phyloP scores from a whole-genome alignment of 2,113 vertebrate genomes.

The Nerophis lumbriciformis region DNA sequence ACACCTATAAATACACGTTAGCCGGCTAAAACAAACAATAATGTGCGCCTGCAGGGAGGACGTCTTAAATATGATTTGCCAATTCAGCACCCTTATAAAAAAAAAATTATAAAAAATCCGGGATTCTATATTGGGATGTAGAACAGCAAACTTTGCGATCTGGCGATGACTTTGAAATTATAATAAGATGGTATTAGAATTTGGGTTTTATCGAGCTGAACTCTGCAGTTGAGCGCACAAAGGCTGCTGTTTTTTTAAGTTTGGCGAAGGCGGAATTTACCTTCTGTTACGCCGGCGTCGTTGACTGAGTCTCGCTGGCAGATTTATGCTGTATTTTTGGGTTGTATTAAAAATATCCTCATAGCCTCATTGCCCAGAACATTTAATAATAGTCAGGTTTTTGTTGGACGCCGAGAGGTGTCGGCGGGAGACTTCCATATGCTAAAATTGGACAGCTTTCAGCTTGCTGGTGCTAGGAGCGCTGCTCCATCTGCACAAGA shows the following conservation, averaged over 20 bases:
- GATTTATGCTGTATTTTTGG: slow-evolving; percentile 19
- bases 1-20: slow-evolving; percentile 65
- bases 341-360: slow-evolving; percentile 14
- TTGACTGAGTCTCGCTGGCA: too few relatives aligned
- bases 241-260: slow-evolving; percentile 23
- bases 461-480: slow-evolving; percentile 11
- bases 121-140: slow-evolving; percentile 31
- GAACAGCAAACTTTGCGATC: slow-evolving; percentile 37
- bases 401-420: slow-evolving; percentile 33
- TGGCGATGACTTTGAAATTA: slow-evolving; percentile 32
- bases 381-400: slow-evolving; percentile 24
- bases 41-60: slow-evolving; percentile 46
- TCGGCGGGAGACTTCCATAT: slow-evolving; percentile 51
- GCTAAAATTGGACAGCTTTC: slow-evolving; percentile 48
- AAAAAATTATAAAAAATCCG: background rate
- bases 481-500: slow-evolving; percentile 35
- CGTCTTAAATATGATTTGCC: slow-evolving; percentile 63
- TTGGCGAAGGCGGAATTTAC: background rate
- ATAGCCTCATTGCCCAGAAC: slow-evolving; percentile 16
- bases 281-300: slow-evolving; percentile 22
- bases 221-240: slow-evolving; percentile 12
- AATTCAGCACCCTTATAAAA: slow-evolving; percentile 60
- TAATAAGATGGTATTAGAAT: slow-evolving; percentile 41
- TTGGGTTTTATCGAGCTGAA: slow-evolving; percentile 31
- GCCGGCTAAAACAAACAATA: slow-evolving; percentile 65